Evolutionary conservation across 2,797 vertebrate species (phyloP).

Genomic region (Sebastes vulpes): DNA sequence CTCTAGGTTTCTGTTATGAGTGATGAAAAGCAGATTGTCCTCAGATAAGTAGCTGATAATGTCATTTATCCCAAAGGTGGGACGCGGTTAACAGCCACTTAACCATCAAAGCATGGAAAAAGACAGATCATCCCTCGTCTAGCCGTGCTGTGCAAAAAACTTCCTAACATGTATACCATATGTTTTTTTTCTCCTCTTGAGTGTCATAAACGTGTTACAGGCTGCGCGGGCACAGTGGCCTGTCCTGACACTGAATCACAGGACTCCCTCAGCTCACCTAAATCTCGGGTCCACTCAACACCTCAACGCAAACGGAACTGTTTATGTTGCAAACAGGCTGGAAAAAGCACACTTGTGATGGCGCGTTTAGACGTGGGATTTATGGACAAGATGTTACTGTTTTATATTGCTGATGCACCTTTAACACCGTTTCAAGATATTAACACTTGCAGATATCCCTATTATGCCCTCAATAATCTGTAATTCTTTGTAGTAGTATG

Average conservation of each 20-base stretch:
- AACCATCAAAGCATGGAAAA: constrained; percentile 72
- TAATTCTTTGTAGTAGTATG: neutral
- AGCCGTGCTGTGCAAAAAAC: constrained; percentile 43
- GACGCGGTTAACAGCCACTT: constrained; percentile 62
- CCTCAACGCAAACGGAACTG: constrained; percentile 77
- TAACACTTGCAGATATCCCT: neutral
- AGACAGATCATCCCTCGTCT: constrained; percentile 58
- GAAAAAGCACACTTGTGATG: constrained; percentile 45
- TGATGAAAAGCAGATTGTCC: constrained; percentile 59
- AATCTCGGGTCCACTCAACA: constrained; percentile 79
- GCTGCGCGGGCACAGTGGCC: constrained; percentile 61
- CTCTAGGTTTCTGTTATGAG: constrained; percentile 8
- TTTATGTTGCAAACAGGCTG: constrained; percentile 70
- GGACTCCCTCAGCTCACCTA: constrained; percentile 72
- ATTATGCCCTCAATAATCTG: neutral
- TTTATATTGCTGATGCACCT: neutral
- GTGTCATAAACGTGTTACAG: constrained; percentile 76
- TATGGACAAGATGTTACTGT: constrained; percentile 42
- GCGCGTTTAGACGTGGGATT: constrained; percentile 59
- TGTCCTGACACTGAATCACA: constrained; percentile 74
- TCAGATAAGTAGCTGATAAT: constrained; percentile 72
- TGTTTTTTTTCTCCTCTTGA: constrained; percentile 64
- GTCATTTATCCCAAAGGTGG: constrained; percentile 68
- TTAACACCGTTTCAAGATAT: constrained; percentile 7
- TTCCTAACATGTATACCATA: constrained; percentile 73